phyloP scores from a whole-genome alignment of 1,140 invertebrate species.

The Heliothis subflexa region DNA sequence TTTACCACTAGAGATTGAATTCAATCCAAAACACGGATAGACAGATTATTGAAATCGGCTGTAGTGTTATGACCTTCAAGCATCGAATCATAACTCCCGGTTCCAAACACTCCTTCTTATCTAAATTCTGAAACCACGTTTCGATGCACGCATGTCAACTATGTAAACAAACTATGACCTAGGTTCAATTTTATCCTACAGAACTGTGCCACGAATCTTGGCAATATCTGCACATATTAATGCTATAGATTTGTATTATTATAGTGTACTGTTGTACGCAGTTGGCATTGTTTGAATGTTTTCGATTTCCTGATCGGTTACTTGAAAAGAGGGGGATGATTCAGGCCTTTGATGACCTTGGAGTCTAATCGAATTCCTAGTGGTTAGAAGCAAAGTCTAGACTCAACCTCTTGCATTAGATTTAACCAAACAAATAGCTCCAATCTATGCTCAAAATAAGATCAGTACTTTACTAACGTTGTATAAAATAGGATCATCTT shows the following conservation, averaged over 20 bases:
- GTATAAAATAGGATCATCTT: no score
- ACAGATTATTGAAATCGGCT: no score
- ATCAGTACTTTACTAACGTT: no score
- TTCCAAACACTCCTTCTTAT: background rate
- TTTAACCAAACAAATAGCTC: no score
- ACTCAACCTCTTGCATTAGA: no score
- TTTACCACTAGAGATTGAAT: no score
- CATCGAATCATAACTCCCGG: background rate
- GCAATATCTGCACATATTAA: constrained; percentile 24
- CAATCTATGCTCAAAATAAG: no score
- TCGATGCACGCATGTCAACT: background rate
- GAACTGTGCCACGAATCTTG: constrained; percentile 28
- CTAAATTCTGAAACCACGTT: constrained; percentile 1
- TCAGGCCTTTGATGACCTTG: background rate
- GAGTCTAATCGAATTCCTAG: background rate
- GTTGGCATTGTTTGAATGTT: constrained; percentile 28
- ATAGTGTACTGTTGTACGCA: constrained; percentile 16
- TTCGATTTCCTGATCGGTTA: background rate
- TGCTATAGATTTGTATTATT: constrained; percentile 3
- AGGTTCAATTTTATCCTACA: constrained; percentile 41
- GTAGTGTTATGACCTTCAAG: background rate
- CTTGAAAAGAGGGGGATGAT: constrained; percentile 10
- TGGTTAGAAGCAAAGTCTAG: no score
- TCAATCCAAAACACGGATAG: no score
- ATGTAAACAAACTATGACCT: constrained; percentile 45